Evolutionary conservation across 2,797 vertebrate species (phyloP), one percentile per base, ranked within the genome.

Genomic region (Dendrocincla fuliginosa): DNA sequence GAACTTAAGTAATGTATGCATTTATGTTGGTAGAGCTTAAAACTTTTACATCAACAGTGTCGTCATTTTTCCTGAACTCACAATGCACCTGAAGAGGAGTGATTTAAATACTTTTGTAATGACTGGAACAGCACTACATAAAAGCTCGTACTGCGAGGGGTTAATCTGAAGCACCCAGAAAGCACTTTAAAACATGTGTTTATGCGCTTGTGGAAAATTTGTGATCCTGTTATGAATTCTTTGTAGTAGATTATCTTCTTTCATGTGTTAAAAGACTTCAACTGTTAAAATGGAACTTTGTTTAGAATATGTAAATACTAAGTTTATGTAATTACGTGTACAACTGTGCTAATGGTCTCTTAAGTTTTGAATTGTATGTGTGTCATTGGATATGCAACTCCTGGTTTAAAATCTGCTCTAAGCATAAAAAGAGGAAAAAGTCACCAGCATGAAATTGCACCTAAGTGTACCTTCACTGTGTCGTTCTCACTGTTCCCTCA

Each of bases 361-460:
- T 96, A 53, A 93, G 93, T 97, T 97, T 97, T 94, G 81, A 93
- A 96, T 87, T 97, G 87, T 96, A 80, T 94, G 77, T 95, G 96
- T 95, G 86, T 95, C 97, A 86, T 95, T 96, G 96, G 97, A 97
- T 97, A 97, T 97, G 97, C 96, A 97, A 96, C 78, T 96, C 96
- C 89, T 93, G 79, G 70, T 96, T 97, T 97, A 92, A 97, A 96
- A 76, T 69, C 87, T 96, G 95, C 95, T 95, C 87, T 93, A 96
- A 97, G 92, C 92, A 64, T 96, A 97, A 91, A 97, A 97, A 96
- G 69, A 88, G 75, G 74, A 59, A 76, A 92, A 93, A 81, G 84
- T 97, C 97, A 98, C 98, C 98, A 98, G 97, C 97, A 98, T 98
- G 97, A 96, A 97, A 96, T 94, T 96, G 87, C 97, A 98, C 95